Evolutionary conservation across 2,888 invertebrate species (phyloP), one percentile per base, ranked within the genome.

Genomic region (Holacanthella duospinosa): DNA sequence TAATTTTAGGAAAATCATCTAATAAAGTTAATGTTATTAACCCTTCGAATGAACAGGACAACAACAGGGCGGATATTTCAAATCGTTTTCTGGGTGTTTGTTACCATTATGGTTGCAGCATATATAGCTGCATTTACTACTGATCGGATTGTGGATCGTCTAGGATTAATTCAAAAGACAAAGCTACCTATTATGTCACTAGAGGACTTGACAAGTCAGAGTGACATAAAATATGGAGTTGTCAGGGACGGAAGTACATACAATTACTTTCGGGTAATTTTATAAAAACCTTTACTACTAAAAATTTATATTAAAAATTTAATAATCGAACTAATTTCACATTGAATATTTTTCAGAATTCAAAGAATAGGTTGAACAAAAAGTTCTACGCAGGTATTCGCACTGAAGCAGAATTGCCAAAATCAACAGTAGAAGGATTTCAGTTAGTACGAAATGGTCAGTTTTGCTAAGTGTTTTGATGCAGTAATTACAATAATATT

Each of bases 21-120:
- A n/a, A n/a, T n/a, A n/a, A n/a, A n/a, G n/a, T 16, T 58, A 28
- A 56, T 26, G 6, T n/a, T 27, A 27, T 26, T 25, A 24, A 4
- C 56, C 6, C 58, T 25, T 44, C 9, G 25, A 58, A 4, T 54
- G 19, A 36, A 24, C n/a, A 21, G 90, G 75, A 89, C 89, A 1
- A 82, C 92, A 69, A 91, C 93, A 0, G 93, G 93, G 2, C 84
- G 97, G 64, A 94, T 97, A 74, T 95, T 96, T 1, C 94, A 95
- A 53, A 90, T 93, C 36, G 94, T 96, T 1, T 99, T 97, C 96
- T 97, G 97, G 95, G 96, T 97, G 79, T 99, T 99, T 79, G 95
- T 96, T 0, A 82, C 97, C 68, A 96, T 97, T 75, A 83, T 97
- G 63, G 91, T 96, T 68, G 95, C 95, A 62, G 96, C 96, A 25